Conservation (phyloP, 2,888 invertebrate genomes). For the Lapara coniferarum region DNA sequence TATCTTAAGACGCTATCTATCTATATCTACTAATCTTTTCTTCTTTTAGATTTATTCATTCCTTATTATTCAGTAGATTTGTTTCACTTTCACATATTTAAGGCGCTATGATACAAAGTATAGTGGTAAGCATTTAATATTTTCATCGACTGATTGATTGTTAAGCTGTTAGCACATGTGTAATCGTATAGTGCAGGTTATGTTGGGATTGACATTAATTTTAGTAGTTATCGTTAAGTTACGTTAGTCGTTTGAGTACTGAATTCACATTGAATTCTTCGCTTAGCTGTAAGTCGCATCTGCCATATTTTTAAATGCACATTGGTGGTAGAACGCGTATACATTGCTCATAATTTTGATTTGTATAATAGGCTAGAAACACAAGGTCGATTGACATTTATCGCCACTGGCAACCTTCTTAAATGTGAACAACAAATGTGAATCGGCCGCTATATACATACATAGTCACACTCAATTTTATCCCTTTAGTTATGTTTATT, state of each 20-base stretch:
- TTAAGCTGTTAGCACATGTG: slow-evolving; percentile 49
- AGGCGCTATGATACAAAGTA: slow-evolving; percentile 59
- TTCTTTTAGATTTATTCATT: slow-evolving; percentile 68
- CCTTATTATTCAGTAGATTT: slow-evolving; percentile 71
- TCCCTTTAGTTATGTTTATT: slow-evolving; percentile 56
- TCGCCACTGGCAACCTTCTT: slow-evolving; percentile 39
- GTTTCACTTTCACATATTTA: slow-evolving; percentile 58
- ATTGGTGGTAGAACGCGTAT: slow-evolving; percentile 62
- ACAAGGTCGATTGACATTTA: slow-evolving; percentile 46
- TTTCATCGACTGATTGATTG: slow-evolving; percentile 70
- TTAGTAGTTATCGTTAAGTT: slow-evolving; percentile 51
- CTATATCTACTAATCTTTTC: slow-evolving; percentile 40
- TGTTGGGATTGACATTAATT: slow-evolving; percentile 51
- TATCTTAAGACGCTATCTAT: slow-evolving; percentile 25
- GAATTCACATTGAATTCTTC: slow-evolving; percentile 61
- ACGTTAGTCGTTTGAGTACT: slow-evolving; percentile 49
- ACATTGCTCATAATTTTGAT: slow-evolving; percentile 58
- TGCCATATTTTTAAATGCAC: slow-evolving; percentile 58
- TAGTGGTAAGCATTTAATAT: slow-evolving; percentile 69
- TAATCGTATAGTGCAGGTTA: slow-evolving; percentile 44
- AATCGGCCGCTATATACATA: slow-evolving; percentile 47
- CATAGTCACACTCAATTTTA: slow-evolving; percentile 55
- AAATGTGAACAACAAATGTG: slow-evolving; percentile 52
- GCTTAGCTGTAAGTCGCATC: slow-evolving; percentile 46
- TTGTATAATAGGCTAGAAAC: slow-evolving; percentile 47